phyloP scores from a whole-genome alignment of 2,888 invertebrate genomes.

The Netelia virgata region DNA sequence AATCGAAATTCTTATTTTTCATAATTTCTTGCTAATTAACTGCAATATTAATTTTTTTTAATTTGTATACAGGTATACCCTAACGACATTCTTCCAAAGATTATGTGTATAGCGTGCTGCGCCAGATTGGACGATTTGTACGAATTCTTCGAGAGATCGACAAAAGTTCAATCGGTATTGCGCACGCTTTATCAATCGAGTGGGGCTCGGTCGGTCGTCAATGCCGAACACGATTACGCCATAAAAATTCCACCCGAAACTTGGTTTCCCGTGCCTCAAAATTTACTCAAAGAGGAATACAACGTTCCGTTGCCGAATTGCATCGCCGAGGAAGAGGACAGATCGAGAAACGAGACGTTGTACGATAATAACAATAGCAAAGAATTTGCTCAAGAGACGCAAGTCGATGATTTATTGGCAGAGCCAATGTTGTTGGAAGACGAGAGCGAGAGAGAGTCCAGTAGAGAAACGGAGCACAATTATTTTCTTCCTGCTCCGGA shows the following conservation, averaged over 20 bases:
- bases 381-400: constrained; percentile 19
- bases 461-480: constrained; percentile 58
- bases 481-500: constrained; percentile 46
- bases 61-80: constrained; percentile 73
- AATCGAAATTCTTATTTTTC: constrained; percentile 9
- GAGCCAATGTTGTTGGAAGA: constrained; percentile 29
- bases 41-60: neutral
- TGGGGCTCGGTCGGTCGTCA: constrained; percentile 26
- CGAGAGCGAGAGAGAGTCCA: constrained; percentile 22
- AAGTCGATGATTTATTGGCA: neutral
- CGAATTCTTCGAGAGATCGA: constrained; percentile 77
- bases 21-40: neutral
- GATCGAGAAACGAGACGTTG: neutral
- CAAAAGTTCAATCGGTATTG: constrained; percentile 76
- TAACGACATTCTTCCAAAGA: constrained; percentile 77
- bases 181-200: constrained; percentile 73
- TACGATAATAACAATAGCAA: neutral
- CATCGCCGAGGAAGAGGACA: neutral
- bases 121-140: constrained; percentile 76
- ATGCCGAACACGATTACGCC: constrained; percentile 44
- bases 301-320: neutral
- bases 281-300: constrained; percentile 26
- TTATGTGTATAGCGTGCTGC: constrained; percentile 76
- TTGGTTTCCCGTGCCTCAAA: constrained; percentile 20
- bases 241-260: constrained; percentile 42